Evolutionary conservation across 2,888 invertebrate species (phyloP), one percentile per base, ranked within the genome.

Genomic region (Eurytoma adleriae): DNA sequence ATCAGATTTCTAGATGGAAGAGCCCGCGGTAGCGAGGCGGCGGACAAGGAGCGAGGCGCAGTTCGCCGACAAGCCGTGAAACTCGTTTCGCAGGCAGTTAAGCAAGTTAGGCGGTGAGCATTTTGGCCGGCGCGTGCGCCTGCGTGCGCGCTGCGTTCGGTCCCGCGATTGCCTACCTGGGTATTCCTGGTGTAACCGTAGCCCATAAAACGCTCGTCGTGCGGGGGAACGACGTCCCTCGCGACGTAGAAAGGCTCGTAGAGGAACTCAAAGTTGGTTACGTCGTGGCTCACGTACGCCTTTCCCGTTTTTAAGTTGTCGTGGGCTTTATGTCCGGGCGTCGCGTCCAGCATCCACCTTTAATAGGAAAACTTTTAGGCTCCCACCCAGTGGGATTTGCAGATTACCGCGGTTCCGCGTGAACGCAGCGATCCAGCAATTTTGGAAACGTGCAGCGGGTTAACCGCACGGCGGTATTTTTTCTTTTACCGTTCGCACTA

Each of bases 191-290:
- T 97, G 91, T 96, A 97, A 75, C 97, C 97, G 90, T 97, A 97
- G 52, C 97, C 97, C 71, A 97, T 92, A 91, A 97, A 98, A 77
- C 97, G 92, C 91, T 97, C 97, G 88, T 97, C 97, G 87, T 97
- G 97, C 0, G 94, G 92, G 0, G 97, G 97, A 27, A 94, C 96
- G 69, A 93, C 94, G 89, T 97, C 97, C 2, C 94, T 92, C 1
- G 97, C 95, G 75, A 97, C 95, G 91, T 97, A 98, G 92, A 97
- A 97, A 0, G 97, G 97, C 91, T 98, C 97, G 91, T 97, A 98
- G 81, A 97, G 94, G 89, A 97, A 95, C 91, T 94, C 94, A 83
- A 92, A 93, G 86, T 92, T 92, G 13, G 96, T 96, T 80, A 97
- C 97, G 86, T 95, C 94, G 91, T 97, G 97, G 87, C 96, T 97